Evolutionary conservation across 2,888 invertebrate genomes (phyloP).

Genomic region (Schizaphis graminum): DNA sequence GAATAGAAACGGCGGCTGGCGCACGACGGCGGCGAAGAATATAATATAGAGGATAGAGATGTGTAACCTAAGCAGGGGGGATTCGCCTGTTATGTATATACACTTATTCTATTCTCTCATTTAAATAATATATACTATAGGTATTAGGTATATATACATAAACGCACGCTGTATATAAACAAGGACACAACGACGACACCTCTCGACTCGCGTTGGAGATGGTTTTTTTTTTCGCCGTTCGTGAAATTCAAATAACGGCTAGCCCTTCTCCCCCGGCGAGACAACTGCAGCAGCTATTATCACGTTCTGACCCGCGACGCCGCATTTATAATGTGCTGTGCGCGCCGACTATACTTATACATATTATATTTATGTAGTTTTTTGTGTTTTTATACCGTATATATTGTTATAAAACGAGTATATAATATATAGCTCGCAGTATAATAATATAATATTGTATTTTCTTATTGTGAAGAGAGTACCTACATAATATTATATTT

Average conservation of each 20-base stretch:
- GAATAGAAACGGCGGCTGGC: not conserved
- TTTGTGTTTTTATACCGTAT: not conserved
- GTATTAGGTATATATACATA: not conserved
- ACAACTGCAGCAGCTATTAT: conserved; percentile 34
- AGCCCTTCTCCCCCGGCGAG: not conserved
- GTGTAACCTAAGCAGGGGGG: not conserved
- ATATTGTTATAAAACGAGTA: not conserved
- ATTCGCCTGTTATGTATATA: not conserved
- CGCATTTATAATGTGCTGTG: conserved; percentile 13
- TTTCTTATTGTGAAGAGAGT: not conserved
- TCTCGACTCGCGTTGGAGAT: not conserved
- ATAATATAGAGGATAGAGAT: not conserved
- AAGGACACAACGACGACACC: conserved; percentile 61
- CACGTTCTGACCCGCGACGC: conserved; percentile 59
- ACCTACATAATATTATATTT: not conserved
- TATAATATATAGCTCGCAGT: not conserved
- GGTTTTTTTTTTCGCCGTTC: conserved; percentile 47
- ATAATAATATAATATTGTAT: not conserved
- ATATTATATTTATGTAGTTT: no score
- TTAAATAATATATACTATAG: conserved; percentile 48
- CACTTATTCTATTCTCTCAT: conserved; percentile 18
- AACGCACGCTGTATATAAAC: not conserved
- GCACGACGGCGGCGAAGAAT: not conserved
- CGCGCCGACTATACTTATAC: not conserved
- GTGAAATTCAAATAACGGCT: conserved; percentile 57